Evolutionary conservation across 1,140 invertebrate genomes (phyloP), one percentile per base, ranked within the genome.

Genomic region (Drosophila bocqueti): DNA sequence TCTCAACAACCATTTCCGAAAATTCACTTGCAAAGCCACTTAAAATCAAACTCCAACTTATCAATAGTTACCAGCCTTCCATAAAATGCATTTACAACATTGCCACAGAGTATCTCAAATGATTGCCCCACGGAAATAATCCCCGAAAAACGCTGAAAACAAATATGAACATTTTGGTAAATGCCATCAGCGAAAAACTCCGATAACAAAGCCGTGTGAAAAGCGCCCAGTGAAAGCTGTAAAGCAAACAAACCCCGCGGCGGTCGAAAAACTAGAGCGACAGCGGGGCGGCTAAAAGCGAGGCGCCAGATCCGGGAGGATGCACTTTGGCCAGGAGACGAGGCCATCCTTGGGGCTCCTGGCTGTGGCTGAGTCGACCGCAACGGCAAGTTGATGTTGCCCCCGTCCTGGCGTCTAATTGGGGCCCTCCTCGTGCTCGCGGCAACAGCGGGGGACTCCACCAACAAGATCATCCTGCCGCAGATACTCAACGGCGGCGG

Each of bases 371-470:
- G 58, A 36, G 68, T 60, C 65, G 57, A 67, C 74, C 57, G 66
- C 46, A 82, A 91, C 83, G 71, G 92, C 81, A 87, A 92, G 91
- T 90, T 92, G 91, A 92, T 92, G 91, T 92, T 92, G 91, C 91
- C 78, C 71, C 81, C 81, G 62, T 90, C 85, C 75, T 92, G 91
- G 91, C 86, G 79, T 83, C 60, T 91, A 86, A 90, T 92, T 87
- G 87, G 91, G 76, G 91, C 89, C 91, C 91, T 92, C 89, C 91
- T 92, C 55, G 80, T 92, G 91, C 91, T 92, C 43, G 81, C 84
- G 81, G 91, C 89, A 73, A 91, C 85, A 76, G 80, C 79, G 91
- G 91, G 91, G 91, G 91, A 92, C 85, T 92, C 91, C 87, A 91
- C 85, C 61, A 92, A 91, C 54, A 92, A 89, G 75, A 92, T 91